phyloP scores from a whole-genome alignment of 92 coral and sea anemone genomes.

The Pocillopora grandis region DNA sequence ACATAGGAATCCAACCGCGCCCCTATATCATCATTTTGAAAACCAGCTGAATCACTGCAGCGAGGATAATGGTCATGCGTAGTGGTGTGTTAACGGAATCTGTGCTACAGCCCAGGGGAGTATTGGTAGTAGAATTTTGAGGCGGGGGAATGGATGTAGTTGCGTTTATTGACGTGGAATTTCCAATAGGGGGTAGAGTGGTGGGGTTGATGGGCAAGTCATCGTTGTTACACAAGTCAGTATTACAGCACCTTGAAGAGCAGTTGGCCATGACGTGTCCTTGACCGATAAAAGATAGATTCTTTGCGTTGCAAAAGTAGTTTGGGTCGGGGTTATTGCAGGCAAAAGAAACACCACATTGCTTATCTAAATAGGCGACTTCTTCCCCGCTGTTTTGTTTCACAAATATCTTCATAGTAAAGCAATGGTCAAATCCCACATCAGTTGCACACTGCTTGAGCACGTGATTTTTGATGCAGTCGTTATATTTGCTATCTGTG shows the following conservation, averaged over 20 bases:
- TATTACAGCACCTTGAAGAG: neutral
- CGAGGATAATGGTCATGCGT: neutral
- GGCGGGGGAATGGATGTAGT: neutral
- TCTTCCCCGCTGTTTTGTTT: slow-evolving; percentile 1
- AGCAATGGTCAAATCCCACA: slow-evolving; percentile 5
- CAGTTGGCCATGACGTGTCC: slow-evolving; percentile 5
- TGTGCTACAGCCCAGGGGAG: neutral
- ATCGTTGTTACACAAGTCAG: slow-evolving; percentile 15
- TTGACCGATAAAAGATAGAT: neutral
- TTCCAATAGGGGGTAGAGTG: neutral
- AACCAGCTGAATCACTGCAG: neutral
- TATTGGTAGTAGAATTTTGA: neutral
- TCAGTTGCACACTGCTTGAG: neutral
- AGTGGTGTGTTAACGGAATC: neutral
- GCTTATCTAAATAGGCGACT: neutral
- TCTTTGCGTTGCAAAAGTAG: neutral
- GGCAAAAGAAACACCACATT: neutral
- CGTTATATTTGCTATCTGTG: neutral
- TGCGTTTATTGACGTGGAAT: neutral
- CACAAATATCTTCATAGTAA: neutral
- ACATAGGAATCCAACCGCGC: neutral
- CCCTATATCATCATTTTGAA: neutral
- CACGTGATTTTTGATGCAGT: neutral
- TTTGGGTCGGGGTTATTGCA: slow-evolving; percentile 2
- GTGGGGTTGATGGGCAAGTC: neutral